Conservation (phyloP, 2,797 vertebrate species). For the Sciurus vulgaris region DNA sequence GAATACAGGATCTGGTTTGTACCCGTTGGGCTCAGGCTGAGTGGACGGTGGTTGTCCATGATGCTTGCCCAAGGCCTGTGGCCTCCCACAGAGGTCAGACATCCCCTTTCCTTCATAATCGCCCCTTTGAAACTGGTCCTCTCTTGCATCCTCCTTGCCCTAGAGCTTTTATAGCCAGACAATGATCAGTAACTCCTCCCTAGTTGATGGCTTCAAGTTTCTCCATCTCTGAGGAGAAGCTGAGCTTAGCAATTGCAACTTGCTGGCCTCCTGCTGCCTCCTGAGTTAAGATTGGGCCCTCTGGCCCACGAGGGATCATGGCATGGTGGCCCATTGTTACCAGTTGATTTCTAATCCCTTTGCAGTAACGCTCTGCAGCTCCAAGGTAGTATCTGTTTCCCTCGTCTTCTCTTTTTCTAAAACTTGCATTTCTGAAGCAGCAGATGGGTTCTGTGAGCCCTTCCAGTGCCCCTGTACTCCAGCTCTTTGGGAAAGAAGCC, state of each 20-base stretch:
- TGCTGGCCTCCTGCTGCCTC: not conserved
- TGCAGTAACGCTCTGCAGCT: not conserved
- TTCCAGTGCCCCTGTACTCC: not conserved
- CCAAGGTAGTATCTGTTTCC: not conserved
- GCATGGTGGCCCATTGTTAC: not conserved
- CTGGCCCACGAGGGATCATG: not conserved
- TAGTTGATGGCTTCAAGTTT: not conserved
- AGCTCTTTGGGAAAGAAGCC: not conserved
- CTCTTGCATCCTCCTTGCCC: not conserved
- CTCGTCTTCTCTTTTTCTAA: not conserved
- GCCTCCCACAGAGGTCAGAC: not conserved
- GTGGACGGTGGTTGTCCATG: not conserved
- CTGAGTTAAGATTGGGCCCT: not conserved
- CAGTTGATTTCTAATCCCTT: not conserved
- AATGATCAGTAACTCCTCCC: not conserved
- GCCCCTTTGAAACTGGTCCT: not conserved
- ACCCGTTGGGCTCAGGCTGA: not conserved
- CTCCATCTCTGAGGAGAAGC: not conserved
- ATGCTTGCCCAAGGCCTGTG: not conserved
- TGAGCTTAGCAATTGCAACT: not conserved
- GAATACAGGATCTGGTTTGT: too few relatives aligned
- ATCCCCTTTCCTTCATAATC: not conserved
- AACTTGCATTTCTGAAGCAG: not conserved
- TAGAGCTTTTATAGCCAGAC: not conserved
- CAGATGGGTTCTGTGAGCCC: slow-evolving; percentile 13